Evolutionary conservation across 2,888 invertebrate genomes (phyloP).

Genomic region (Oligia strigilis): DNA sequence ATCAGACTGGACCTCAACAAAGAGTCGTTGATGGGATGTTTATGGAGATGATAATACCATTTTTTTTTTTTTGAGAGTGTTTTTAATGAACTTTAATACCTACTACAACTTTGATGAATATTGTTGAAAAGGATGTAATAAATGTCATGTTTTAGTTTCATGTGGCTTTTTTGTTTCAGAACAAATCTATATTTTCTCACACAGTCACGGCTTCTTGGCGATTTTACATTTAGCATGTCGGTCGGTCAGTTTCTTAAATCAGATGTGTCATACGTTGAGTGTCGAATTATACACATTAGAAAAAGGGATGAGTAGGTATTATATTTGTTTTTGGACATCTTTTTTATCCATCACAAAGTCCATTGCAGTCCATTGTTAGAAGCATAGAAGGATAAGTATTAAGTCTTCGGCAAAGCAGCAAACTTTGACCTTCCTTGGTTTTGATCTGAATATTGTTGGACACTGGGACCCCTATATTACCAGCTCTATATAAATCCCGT

Average conservation of each 20-base stretch:
- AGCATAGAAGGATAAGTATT: no score
- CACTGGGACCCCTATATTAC: not conserved
- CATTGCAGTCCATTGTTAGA: not conserved
- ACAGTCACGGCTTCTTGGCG: not conserved
- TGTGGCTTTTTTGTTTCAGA: not conserved
- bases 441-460: not conserved
- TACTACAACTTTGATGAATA: not conserved
- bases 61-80: not conserved
- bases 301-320: not conserved
- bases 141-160: not conserved
- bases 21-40: slow-evolving; percentile 59
- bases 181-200: not conserved
- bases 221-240: not conserved
- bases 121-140: not conserved
- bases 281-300: not conserved
- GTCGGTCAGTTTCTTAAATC: not conserved
- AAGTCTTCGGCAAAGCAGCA: not conserved
- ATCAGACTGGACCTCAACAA: slow-evolving; percentile 74
- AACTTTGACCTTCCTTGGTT: not conserved
- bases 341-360: not conserved
- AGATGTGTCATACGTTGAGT: not conserved
- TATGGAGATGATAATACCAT: slow-evolving; percentile 62
- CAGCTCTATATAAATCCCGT: slow-evolving; percentile 67
- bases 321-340: not conserved
- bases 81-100: not conserved